These are phyloP conservation scores for Pasiphila rectangulata DNA, from an alignment of 2,888 invertebrate species.

Conservation along the genomic window DNA sequence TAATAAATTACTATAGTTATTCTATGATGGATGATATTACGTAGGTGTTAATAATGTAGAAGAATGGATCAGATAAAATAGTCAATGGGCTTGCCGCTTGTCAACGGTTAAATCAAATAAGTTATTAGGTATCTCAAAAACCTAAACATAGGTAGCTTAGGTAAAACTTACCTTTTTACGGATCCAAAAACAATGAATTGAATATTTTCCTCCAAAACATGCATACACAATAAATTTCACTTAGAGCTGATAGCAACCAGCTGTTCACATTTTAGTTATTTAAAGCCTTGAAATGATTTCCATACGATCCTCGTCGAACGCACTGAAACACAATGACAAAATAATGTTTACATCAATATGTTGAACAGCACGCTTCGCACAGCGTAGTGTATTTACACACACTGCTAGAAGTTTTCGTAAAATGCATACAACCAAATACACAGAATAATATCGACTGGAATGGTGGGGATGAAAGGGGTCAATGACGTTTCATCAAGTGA, in stretches of 20 bases:
- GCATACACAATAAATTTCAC: slow-evolving; percentile 40
- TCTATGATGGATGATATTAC: too few species aligned
- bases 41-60: too few species aligned
- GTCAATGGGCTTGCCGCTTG: too few species aligned
- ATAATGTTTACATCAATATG: slow-evolving; percentile 72
- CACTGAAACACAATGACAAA: slow-evolving; percentile 71
- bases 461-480: slow-evolving; percentile 62
- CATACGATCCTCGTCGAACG: slow-evolving; percentile 62
- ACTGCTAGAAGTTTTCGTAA: slow-evolving; percentile 54
- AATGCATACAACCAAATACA: slow-evolving; percentile 42
- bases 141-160: too few species aligned
- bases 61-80: too few species aligned
- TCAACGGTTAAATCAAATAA: too few species aligned
- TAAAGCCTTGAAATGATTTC: slow-evolving; percentile 50
- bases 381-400: slow-evolving; percentile 52
- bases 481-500: slow-evolving; percentile 62
- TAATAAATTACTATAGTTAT: too few species aligned
- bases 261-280: slow-evolving; percentile 60
- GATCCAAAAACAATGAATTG: slow-evolving; percentile 37
- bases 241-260: slow-evolving; percentile 49
- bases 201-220: slow-evolving; percentile 33
- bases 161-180: slow-evolving; percentile 30
- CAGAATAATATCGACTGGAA: slow-evolving; percentile 60
- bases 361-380: slow-evolving; percentile 32
- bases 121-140: too few species aligned